Percentiles rank a stretch among this genome's conserved stretches.
Conservation (phyloP, 2,113 vertebrate species). For the Brienomyrus longianalis region DNA sequence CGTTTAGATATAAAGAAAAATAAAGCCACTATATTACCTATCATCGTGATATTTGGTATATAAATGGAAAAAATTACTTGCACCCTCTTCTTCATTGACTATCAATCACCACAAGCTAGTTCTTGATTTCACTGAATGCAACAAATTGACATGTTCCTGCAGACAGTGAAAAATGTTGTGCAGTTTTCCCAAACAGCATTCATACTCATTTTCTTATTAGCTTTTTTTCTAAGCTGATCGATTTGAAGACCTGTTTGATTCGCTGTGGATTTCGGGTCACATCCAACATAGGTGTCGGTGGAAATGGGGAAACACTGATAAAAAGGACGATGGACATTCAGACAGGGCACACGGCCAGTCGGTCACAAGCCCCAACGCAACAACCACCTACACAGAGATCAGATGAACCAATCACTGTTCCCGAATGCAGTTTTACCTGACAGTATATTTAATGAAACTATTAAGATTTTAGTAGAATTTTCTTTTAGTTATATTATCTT, state of each 20-base stretch:
- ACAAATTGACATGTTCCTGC: neutral
- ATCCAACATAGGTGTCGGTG: neutral
- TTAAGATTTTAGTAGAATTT: neutral
- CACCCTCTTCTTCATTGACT: neutral
- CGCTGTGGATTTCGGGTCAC: neutral
- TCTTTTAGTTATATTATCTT: neutral
- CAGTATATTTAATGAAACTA: neutral
- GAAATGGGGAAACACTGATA: neutral
- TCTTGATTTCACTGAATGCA: neutral
- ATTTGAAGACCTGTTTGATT: neutral
- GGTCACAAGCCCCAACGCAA: neutral
- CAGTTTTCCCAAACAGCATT: neutral
- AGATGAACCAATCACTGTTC: neutral
- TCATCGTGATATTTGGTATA: neutral
- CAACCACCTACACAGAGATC: neutral
- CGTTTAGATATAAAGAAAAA: neutral
- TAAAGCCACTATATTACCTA: neutral
- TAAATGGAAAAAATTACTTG: neutral
- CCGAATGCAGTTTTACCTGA: neutral
- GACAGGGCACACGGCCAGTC: neutral
- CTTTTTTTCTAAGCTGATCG: neutral
- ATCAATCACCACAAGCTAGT: neutral
- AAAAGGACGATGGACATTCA: neutral
- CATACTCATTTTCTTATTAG: neutral
- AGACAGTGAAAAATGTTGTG: neutral